phyloP scores from a whole-genome alignment of 2,888 invertebrate genomes.

The Limenitis arthemis region DNA sequence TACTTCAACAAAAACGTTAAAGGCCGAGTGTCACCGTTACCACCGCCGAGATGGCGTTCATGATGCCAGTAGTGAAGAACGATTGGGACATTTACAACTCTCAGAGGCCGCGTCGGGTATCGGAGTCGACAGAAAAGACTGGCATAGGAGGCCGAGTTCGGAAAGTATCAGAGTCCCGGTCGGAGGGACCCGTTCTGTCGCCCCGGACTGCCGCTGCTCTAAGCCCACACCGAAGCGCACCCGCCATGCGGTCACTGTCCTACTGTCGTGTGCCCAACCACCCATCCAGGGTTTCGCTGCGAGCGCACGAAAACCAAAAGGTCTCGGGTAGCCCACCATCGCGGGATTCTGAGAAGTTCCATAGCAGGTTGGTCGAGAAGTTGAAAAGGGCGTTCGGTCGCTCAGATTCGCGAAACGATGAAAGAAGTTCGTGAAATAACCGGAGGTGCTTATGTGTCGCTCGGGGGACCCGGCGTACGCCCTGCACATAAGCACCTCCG shows the following conservation, averaged over 20 bases:
- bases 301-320: constrained; percentile 72
- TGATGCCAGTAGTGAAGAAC: constrained; percentile 96
- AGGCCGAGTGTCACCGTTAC: constrained; percentile 51
- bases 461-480: constrained; percentile 61
- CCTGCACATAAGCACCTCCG: constrained; percentile 69
- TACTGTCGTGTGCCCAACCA: constrained; percentile 61
- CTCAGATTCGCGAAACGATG: constrained; percentile 60
- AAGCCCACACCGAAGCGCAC: constrained; percentile 77
- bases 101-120: constrained; percentile 81
- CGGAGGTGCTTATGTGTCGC: constrained; percentile 48
- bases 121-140: constrained; percentile 74
- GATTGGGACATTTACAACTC: constrained; percentile 95
- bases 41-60: constrained; percentile 86
- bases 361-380: constrained; percentile 85
- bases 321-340: constrained; percentile 77
- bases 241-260: constrained; percentile 74
- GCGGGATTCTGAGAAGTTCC: constrained; percentile 80
- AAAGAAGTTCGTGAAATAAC: constrained; percentile 70
- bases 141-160: constrained; percentile 33
- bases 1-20: constrained; percentile 59
- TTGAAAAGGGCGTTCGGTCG: constrained; percentile 80
- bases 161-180: constrained; percentile 82
- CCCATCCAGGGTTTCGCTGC: constrained; percentile 75
- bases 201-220: constrained; percentile 72
- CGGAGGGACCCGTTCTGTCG: constrained; percentile 80